Evolutionary conservation across 2,797 vertebrate species (phyloP).

Genomic region (Malurus splendens): DNA sequence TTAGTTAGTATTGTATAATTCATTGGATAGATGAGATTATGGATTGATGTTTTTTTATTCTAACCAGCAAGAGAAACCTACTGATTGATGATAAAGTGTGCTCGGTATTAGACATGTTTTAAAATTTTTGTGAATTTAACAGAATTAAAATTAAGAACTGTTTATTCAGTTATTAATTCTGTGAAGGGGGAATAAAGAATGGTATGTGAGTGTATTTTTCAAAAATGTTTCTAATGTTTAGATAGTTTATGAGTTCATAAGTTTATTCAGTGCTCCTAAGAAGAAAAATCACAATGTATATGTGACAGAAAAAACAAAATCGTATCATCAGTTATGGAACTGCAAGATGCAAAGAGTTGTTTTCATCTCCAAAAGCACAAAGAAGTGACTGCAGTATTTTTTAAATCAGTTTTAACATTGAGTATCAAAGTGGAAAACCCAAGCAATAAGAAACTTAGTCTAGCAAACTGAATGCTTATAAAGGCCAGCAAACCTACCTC

Average conservation of each 20-base stretch:
- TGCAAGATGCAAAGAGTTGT: not conserved
- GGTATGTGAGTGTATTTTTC: not conserved
- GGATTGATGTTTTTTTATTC: not conserved
- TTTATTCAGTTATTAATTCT: not conserved
- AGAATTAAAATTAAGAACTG: not conserved
- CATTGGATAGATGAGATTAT: not conserved
- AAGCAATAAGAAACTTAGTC: not conserved
- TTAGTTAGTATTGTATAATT: not conserved
- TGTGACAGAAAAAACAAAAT: not conserved
- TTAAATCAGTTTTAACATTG: not conserved
- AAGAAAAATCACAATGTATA: not conserved
- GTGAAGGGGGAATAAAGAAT: not conserved
- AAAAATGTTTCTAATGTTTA: not conserved
- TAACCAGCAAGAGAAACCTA: not conserved
- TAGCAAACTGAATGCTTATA: not conserved
- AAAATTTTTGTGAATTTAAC: not conserved
- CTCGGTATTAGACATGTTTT: not conserved
- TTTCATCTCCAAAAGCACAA: not conserved
- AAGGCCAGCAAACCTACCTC: not conserved
- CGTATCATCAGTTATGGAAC: not conserved
- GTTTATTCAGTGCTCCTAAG: not conserved
- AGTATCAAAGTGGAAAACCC: not conserved
- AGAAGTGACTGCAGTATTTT: not conserved
- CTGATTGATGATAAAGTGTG: not conserved
- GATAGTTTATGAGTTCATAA: not conserved